Percentiles rank a stretch among this genome's conserved stretches.
Evolutionary conservation across 2,113 vertebrate species (phyloP).

Genomic region (Callorhinus ursinus): DNA sequence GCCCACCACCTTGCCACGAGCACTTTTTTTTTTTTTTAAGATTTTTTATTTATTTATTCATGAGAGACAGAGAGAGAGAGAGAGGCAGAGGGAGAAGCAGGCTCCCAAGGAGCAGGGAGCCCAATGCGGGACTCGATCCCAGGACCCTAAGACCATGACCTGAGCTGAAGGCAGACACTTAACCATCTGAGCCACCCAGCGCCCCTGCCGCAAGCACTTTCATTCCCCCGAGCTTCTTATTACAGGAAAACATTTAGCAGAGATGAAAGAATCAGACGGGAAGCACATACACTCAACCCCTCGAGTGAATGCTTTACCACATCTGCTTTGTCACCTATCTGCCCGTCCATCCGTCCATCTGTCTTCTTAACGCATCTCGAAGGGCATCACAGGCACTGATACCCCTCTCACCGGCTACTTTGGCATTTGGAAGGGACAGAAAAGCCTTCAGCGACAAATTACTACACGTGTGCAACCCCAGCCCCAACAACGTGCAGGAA

Average conservation of each 20-base stretch:
- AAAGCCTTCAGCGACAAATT: background rate
- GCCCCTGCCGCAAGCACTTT: background rate
- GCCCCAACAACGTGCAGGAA: background rate
- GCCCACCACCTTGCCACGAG: background rate
- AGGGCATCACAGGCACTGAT: background rate
- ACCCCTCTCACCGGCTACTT: too few relatives aligned
- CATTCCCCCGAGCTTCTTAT: background rate
- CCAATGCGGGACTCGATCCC: too few relatives aligned
- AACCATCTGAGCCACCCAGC: too few relatives aligned
- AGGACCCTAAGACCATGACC: too few relatives aligned
- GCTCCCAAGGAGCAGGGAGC: too few relatives aligned
- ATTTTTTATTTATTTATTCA: too few relatives aligned
- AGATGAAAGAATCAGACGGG: too few relatives aligned
- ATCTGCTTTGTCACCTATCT: accelerated
- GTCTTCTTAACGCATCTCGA: background rate
- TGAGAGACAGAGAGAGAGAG: too few relatives aligned
- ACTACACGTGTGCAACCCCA: background rate
- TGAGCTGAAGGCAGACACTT: too few relatives aligned
- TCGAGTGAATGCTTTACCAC: accelerated
- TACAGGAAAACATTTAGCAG: accelerated
- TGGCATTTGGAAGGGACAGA: background rate
- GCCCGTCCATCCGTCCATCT: accelerated
- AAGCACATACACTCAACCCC: accelerated
- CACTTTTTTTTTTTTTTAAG: too few relatives aligned
- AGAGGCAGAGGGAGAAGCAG: too few relatives aligned